Base-by-base conservation (phyloP, 2,797 vertebrate species). In the Phrynocephalus vlangalii region DNA sequence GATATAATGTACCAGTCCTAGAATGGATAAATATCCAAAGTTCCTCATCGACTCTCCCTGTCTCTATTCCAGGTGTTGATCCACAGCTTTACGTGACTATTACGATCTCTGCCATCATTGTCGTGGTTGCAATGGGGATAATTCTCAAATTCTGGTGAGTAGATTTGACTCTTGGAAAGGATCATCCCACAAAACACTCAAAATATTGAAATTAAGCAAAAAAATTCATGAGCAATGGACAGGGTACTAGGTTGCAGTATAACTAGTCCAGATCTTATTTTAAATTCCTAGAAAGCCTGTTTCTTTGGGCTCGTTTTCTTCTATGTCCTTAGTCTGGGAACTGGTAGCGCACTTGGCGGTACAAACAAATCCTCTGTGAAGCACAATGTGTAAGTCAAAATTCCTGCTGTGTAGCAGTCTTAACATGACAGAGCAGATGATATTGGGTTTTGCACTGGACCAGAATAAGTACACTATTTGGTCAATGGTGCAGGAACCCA, bases 61-160 rank as follows among this genome's bases (percentile, higher is more conserved):
- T 72, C 87, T 88, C 78, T 87, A 87, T 89, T 8, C 0, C 93
- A 97, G 97, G 97, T 88, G 97, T 97, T 88, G 97, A 97, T 82
- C 97, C 97, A 48, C 97, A 97, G 89, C 93, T 97, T 10, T 97
- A 97, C 0, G 97, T 97, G 80, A 97, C 97, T 44, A 97, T 97
- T 85, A 97, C 97, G 52, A 97, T 97, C 92, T 97, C 97, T 50
- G 95, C 97, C 92, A 97, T 97, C 91, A 97, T 97, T 1, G 97
- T 97, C 60, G 94, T 97, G 0, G 96, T 97, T 13, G 97, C 97
- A 72, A 96, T 97, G 0, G 96, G 97, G 86, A 97, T 97, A 90
- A 97, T 97, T 94, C 97, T 97, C 95, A 97, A 97, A 91, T 97
- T 97, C 93, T 97, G 97, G 97, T 97, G 92, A 96, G 97, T 90